These are phyloP conservation scores for Pleuronectes platessa DNA, from an alignment of 2,113 vertebrate genomes.

Conservation along the genomic window DNA sequence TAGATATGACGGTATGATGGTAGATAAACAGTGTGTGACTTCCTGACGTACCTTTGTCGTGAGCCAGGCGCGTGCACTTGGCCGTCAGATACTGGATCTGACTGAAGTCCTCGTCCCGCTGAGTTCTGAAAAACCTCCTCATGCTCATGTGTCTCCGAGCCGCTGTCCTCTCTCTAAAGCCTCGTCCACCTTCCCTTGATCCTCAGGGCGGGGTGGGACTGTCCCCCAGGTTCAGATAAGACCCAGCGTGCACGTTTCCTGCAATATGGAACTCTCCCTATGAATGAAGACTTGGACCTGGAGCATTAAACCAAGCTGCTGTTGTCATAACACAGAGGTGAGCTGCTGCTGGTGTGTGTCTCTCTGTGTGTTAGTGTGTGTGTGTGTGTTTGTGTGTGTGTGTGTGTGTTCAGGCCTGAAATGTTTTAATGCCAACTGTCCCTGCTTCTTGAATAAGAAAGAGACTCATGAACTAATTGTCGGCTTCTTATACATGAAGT, in stretches of 20 bases:
- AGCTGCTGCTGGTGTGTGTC: neutral
- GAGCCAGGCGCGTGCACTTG: slow-evolving; percentile 78
- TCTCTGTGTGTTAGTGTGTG: neutral
- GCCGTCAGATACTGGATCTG: slow-evolving; percentile 83
- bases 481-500: neutral
- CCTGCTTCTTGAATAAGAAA: slow-evolving; percentile 4
- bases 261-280: slow-evolving; percentile 3
- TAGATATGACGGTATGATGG: no score
- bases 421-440: slow-evolving; percentile 9
- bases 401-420: neutral
- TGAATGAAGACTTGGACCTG: neutral
- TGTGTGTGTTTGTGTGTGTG: slow-evolving; percentile 22
- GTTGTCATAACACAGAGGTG: slow-evolving; percentile 47
- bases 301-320: slow-evolving; percentile 34
- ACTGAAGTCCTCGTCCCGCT: slow-evolving; percentile 77
- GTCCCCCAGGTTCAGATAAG: slow-evolving; percentile 16
- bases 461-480: neutral
- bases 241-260: slow-evolving; percentile 10
- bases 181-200: slow-evolving; percentile 32
- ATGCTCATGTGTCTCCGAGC: slow-evolving; percentile 52
- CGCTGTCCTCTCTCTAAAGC: neutral
- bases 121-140: slow-evolving; percentile 78
- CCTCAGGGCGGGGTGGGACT: slow-evolving; percentile 15
- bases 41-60: slow-evolving; percentile 71
- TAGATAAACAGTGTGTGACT: no score